These are phyloP conservation scores for Polydrusus cervinus DNA, from an alignment of 2,888 invertebrate genomes.

Conservation along the genomic window DNA sequence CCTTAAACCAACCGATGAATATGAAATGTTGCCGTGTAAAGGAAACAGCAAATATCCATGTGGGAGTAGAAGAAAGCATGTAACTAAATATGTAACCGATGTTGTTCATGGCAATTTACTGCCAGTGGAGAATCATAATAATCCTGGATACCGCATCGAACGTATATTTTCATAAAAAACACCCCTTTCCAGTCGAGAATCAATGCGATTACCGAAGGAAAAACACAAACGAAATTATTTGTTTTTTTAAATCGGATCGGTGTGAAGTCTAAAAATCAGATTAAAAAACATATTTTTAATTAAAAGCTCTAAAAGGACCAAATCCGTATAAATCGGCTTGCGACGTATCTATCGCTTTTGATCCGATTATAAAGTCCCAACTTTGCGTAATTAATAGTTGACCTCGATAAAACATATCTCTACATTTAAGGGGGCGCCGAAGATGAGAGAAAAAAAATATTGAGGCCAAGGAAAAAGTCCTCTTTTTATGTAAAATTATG, in stretches of 20 bases:
- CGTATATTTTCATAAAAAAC: too few relatives aligned
- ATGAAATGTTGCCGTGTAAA: too few relatives aligned
- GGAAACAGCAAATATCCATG: too few relatives aligned
- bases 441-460: too few relatives aligned
- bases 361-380: slow-evolving; percentile 43
- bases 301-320: slow-evolving; percentile 25
- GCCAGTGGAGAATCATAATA: too few relatives aligned
- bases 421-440: background rate
- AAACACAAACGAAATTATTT: slow-evolving; percentile 8
- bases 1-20: too few relatives aligned
- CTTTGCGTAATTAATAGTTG: slow-evolving; percentile 37
- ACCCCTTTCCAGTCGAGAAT: background rate
- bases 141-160: too few relatives aligned
- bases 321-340: slow-evolving; percentile 32
- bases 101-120: too few relatives aligned
- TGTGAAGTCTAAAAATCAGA: slow-evolving; percentile 25
- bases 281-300: slow-evolving; percentile 39
- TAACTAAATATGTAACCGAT: too few relatives aligned
- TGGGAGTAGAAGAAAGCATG: too few relatives aligned
- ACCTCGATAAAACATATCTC: slow-evolving; percentile 38
- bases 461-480: too few relatives aligned
- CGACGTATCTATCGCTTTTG: slow-evolving; percentile 34
- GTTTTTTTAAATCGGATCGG: slow-evolving; percentile 7
- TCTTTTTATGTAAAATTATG: too few relatives aligned
- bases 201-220: background rate